Percentiles rank a stretch among this genome's conserved stretches.
Evolutionary conservation across 2,113 vertebrate species (phyloP).

Genomic region (Diglossa brunneiventris): DNA sequence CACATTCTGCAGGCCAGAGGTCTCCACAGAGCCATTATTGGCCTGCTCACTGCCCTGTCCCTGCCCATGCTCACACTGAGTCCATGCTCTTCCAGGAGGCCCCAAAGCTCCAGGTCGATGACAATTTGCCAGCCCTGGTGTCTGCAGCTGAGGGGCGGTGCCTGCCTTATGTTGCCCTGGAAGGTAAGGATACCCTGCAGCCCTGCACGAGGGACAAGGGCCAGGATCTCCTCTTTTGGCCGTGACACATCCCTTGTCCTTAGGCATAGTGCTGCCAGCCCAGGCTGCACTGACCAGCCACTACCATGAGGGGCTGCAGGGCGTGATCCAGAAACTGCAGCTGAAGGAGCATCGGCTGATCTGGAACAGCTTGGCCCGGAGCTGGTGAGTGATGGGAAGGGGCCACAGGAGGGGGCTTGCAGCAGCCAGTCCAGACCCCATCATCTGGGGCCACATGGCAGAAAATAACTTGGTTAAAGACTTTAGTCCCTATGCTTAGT

Average conservation of each 20-base stretch:
- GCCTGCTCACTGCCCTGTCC: not conserved
- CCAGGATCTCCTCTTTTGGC: fast-evolving
- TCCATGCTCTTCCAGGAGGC: slow-evolving; percentile 74
- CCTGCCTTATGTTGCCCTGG: slow-evolving; percentile 81
- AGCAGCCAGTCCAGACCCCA: not conserved
- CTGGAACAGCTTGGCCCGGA: slow-evolving; percentile 81
- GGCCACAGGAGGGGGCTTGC: not conserved
- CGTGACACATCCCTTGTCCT: not conserved
- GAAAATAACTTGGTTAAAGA: not conserved
- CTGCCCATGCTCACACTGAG: fast-evolving
- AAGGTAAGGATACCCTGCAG: slow-evolving; percentile 73
- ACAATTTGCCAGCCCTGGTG: slow-evolving; percentile 71
- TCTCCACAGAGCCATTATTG: not conserved
- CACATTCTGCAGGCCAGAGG: not conserved
- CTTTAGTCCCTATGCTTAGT: not conserved
- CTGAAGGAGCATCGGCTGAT: slow-evolving; percentile 83
- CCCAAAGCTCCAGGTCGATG: slow-evolving; percentile 76
- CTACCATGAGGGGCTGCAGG: slow-evolving; percentile 78
- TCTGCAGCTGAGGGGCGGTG: slow-evolving; percentile 76
- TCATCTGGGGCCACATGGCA: not conserved
- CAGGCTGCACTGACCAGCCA: slow-evolving; percentile 76
- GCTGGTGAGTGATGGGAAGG: slow-evolving; percentile 74
- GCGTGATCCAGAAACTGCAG: slow-evolving; percentile 84
- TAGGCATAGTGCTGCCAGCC: slow-evolving; percentile 80
- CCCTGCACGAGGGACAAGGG: fast-evolving